Conservation (phyloP, 2,113 vertebrate genomes). For the Tursiops truncatus region DNA sequence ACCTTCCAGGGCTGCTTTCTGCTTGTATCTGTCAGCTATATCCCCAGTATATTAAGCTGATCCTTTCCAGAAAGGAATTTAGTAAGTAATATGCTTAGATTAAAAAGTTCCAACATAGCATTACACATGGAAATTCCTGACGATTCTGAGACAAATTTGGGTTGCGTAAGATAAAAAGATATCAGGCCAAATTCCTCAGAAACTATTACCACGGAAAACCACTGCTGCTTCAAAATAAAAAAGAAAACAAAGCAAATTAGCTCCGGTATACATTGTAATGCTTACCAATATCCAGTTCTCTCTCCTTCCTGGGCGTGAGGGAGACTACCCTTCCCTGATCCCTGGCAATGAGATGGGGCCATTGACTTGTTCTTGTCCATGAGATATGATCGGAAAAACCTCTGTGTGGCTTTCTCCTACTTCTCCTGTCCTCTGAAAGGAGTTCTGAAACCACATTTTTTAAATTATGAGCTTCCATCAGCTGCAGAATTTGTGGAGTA, state of each 20-base stretch:
- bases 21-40: background rate
- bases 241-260: background rate
- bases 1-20: background rate
- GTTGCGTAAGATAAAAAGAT: background rate
- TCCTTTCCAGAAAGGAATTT: conserved; percentile 34
- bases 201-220: background rate
- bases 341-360: too few species aligned
- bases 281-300: background rate
- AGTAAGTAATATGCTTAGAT: background rate
- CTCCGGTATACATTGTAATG: background rate
- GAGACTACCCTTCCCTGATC: background rate
- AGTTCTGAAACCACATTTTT: background rate
- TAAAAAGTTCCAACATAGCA: background rate
- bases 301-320: background rate
- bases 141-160: background rate
- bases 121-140: background rate
- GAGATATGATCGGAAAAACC: background rate
- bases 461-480: background rate
- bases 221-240: background rate
- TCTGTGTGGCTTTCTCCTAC: background rate
- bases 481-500: background rate
- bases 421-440: background rate
- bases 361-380: background rate
- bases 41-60: background rate
- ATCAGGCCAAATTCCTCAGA: background rate